Evolutionary conservation across 2,888 invertebrate genomes (phyloP).

Genomic region (Drosophila lutescens): DNA sequence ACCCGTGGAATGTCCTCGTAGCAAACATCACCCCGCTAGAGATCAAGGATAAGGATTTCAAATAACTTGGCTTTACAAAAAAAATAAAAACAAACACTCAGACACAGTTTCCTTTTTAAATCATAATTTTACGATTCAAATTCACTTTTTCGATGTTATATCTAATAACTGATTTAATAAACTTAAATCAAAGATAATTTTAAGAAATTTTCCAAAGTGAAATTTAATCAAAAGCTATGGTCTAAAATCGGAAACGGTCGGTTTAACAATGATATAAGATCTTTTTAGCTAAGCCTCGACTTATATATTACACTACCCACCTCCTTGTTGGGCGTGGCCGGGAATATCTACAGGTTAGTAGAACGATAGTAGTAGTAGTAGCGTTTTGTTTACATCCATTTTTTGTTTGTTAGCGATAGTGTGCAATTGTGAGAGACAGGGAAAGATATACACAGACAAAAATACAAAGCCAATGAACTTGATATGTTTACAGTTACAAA

Average conservation of each 20-base stretch:
- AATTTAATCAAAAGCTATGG: not conserved
- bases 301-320: constrained; percentile 73
- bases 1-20: constrained; percentile 86
- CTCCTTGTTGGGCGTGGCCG: constrained; percentile 84
- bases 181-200: too few species aligned
- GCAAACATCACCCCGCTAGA: constrained; percentile 83
- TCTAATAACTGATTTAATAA: too few species aligned
- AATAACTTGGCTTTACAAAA: not conserved
- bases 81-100: too few species aligned
- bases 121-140: not conserved
- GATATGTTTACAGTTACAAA: constrained; percentile 9
- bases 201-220: not conserved
- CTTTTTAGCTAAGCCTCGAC: not conserved
- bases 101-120: constrained; percentile 1
- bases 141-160: not conserved
- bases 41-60: not conserved
- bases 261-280: not conserved
- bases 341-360: constrained; percentile 82
- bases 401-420: constrained; percentile 51
- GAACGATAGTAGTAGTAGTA: constrained; percentile 35
- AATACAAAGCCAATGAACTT: constrained; percentile 49
- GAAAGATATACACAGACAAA: constrained; percentile 53
- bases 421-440: constrained; percentile 45
- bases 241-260: not conserved
- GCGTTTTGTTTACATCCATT: constrained; percentile 44